Percentiles rank a stretch among this genome's conserved stretches.
phyloP scores from a whole-genome alignment of 23 tunicate species.

The Botrylloides violaceus region DNA sequence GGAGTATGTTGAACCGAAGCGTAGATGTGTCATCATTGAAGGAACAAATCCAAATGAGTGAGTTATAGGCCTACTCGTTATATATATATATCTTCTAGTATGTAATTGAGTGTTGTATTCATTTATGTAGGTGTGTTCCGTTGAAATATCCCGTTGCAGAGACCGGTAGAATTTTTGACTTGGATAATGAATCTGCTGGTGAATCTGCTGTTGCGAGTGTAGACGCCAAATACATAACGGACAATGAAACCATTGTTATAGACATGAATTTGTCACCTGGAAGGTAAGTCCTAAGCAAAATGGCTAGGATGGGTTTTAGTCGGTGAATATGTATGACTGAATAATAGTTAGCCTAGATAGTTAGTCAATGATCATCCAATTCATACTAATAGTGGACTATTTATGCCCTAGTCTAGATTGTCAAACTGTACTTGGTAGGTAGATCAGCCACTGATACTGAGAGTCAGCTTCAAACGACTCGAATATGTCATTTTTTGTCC shows the following conservation, averaged over 20 bases:
- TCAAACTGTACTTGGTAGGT: too few relatives aligned
- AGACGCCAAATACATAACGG: background rate
- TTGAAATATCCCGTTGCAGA: constrained; percentile 19
- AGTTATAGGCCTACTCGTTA: background rate
- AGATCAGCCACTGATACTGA: too few relatives aligned
- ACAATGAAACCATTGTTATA: constrained; percentile 27
- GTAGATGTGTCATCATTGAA: constrained; percentile 20
- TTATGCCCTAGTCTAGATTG: too few relatives aligned
- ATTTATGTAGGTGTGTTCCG: constrained; percentile 7
- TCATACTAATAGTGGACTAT: too few relatives aligned
- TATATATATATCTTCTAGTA: background rate
- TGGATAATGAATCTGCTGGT: background rate
- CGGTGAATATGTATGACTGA: too few relatives aligned
- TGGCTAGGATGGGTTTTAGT: too few relatives aligned
- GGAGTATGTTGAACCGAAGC: constrained; percentile 72
- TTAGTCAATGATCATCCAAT: too few relatives aligned
- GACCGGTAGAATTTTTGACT: constrained; percentile 5
- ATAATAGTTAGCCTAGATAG: too few relatives aligned
- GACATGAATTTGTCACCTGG: constrained; percentile 57
- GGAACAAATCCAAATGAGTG: constrained; percentile 33
- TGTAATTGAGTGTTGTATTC: background rate
- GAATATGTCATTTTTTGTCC: too few relatives aligned
- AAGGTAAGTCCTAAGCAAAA: too few relatives aligned
- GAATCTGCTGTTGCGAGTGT: background rate
- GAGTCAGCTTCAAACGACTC: too few relatives aligned